Percentiles rank a stretch among this genome's conserved stretches.
Conservation (phyloP, 2,113 vertebrate species). For the Sterrhoptilus dennistouni region DNA sequence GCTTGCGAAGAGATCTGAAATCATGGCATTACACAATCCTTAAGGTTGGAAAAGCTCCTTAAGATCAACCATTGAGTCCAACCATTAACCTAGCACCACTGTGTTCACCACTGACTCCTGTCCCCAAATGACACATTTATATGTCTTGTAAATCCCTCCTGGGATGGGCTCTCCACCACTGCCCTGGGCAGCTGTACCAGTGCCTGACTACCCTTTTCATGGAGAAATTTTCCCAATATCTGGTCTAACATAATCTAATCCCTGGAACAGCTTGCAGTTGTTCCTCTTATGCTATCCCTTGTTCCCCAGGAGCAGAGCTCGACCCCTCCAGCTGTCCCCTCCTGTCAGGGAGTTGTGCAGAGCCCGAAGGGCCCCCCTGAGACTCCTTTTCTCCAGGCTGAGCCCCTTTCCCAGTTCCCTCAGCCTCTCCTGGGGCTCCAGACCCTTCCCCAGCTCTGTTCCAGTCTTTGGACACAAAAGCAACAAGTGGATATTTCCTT, state of each 20-base stretch:
- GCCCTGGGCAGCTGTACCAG: neutral
- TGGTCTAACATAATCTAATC: neutral
- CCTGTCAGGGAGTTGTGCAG: neutral
- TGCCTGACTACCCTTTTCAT: neutral
- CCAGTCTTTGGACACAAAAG: neutral
- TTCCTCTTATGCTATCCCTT: neutral
- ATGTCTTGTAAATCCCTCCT: neutral
- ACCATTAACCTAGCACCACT: too few relatives aligned
- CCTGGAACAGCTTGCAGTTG: fast-evolving
- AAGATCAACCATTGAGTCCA: neutral
- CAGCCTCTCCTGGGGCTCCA: neutral
- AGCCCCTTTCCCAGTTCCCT: neutral
- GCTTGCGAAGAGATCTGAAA: neutral
- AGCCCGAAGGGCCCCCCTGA: neutral
- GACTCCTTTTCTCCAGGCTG: neutral
- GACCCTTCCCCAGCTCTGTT: fast-evolving
- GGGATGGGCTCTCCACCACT: neutral
- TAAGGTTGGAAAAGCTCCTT: neutral
- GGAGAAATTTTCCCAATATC: neutral
- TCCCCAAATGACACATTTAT: neutral
- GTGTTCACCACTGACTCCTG: neutral
- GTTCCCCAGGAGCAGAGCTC: neutral
- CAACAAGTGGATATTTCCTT: neutral
- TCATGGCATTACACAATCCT: neutral
- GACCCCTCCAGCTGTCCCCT: neutral